Evolutionary conservation across 2,888 invertebrate genomes (phyloP), one percentile per base, ranked within the genome.

Genomic region (Caenorhabditis doughertyi): DNA sequence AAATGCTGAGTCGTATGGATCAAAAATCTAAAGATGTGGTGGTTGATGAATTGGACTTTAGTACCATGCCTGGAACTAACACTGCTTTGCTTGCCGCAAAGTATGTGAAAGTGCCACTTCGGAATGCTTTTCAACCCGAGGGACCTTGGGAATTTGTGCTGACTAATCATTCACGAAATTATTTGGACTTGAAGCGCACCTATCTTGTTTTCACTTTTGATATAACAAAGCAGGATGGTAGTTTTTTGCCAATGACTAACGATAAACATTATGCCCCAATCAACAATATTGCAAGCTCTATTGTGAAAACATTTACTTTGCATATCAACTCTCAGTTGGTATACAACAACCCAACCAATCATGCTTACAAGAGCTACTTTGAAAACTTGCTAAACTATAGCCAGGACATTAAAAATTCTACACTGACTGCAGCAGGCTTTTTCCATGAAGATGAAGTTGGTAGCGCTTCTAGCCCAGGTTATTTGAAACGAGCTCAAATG

Each of bases 1-100:
- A n/a, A n/a, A 58, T 58, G 58, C 7, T 58, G 4, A 35, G 58
- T n/a, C 58, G 58, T 11, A 58, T 60, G 60, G 60, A 60, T 13
- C 60, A 39, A 16, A 60, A 60, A 23, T 60, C 60, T 42, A 21
- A 39, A 8, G 60, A 60, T 23, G 60, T 60, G 21, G 23, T 60
- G 23, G 42, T 60, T 21, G 60, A 60, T n/a, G 60, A 60, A 3
- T n/a, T 60, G 9, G 56, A 56, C 16, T 56, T 56, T 32, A 18
- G 32, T 11, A 56, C 56, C 1, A 56, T 56, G 56, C 60, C 60
- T 4, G 60, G 60, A 4, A 60, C 60, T 21, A 39, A 60, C 13
- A 23, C 60, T 2, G 9, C 39, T 42, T 7, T 60, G 5, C 21
- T 16, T 1, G 42, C 39, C 23, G 39, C 60, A 16, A 7, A 42